Conservation (phyloP, 2,888 invertebrate genomes). For the Sinodicranocentrus sp. region DNA sequence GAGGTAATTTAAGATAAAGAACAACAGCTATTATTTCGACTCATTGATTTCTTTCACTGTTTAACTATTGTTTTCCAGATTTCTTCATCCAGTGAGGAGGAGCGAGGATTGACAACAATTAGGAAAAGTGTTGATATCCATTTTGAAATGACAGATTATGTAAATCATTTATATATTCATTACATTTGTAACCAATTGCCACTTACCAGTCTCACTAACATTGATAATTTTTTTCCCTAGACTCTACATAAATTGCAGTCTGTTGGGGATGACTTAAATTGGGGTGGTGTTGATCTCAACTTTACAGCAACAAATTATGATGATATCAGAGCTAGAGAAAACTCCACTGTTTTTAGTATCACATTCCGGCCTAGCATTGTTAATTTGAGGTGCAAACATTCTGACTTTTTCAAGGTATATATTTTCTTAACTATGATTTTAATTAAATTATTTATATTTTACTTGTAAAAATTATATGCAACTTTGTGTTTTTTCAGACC, state of each 20-base stretch:
- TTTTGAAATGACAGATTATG: slow-evolving; percentile 68
- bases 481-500: slow-evolving; percentile 43
- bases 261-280: not conserved
- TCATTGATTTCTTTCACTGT: not conserved
- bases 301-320: too few relatives aligned
- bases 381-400: slow-evolving; percentile 68
- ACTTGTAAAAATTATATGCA: not conserved
- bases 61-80: not conserved
- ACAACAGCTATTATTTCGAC: not conserved
- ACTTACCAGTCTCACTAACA: too few relatives aligned
- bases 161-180: slow-evolving; percentile 57
- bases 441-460: not conserved
- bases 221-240: too few relatives aligned
- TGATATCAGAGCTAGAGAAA: slow-evolving; percentile 59
- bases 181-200: too few relatives aligned
- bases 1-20: slow-evolving; percentile 32
- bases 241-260: not conserved
- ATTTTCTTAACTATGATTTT: too few relatives aligned
- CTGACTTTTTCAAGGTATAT: slow-evolving; percentile 70
- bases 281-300: not conserved
- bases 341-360: slow-evolving; percentile 65
- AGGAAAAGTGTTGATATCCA: slow-evolving; percentile 73
- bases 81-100: slow-evolving; percentile 41
- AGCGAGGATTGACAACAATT: slow-evolving; percentile 68
- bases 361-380: slow-evolving; percentile 73